Evolutionary conservation across 2,888 invertebrate genomes (phyloP), one percentile per base, ranked within the genome.

Genomic region (Margaritifera margaritifera): DNA sequence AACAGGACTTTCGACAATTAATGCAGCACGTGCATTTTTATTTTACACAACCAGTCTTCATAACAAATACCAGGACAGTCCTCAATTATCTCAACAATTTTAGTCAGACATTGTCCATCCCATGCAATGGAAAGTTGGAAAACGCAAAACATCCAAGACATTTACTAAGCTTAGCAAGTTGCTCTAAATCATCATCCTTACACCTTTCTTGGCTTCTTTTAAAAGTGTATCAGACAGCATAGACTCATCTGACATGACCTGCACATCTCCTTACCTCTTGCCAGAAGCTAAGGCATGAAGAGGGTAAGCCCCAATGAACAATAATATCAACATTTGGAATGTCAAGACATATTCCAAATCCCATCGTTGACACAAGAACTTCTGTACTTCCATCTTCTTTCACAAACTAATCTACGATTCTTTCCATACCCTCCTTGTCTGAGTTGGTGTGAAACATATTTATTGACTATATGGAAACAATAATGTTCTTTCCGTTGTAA

Each of bases 311-410:
- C 74, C 72, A 74, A 53, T 74, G 71, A 3, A 76, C 55, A 22
- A 78, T 66, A 15, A 67, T 1, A 22, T 70, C 70, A 42, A 78
- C 60, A 58, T 76, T 64, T 19, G 57, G 54, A 6, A 76, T 70
- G 42, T 78, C 55, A 5, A 78, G 67, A 1, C 74, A 74, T 72
- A 78, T 70, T 4, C 74, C 78, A 68, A 74, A 70, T 3, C 72
- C 75, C 1, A 74, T 55, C 6, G 78, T 78, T 15, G 64, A 64
- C 50, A 78, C 62, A 6, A 75, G 19, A 15, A 71, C 24, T 27
- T 65, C 60, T 2, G 74, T 70, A 15, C 8, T 57, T 4, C 66
- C 31, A 58, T 59, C 22, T 8, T 25, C 52, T 15, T 27, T 64
- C 5, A n/a, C 27, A 50, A 76, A 76, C 20, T 69, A 50, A 20